Evolutionary conservation across 2,888 invertebrate genomes (phyloP), one percentile per base, ranked within the genome.

Genomic region (Abrostola tripartita): DNA sequence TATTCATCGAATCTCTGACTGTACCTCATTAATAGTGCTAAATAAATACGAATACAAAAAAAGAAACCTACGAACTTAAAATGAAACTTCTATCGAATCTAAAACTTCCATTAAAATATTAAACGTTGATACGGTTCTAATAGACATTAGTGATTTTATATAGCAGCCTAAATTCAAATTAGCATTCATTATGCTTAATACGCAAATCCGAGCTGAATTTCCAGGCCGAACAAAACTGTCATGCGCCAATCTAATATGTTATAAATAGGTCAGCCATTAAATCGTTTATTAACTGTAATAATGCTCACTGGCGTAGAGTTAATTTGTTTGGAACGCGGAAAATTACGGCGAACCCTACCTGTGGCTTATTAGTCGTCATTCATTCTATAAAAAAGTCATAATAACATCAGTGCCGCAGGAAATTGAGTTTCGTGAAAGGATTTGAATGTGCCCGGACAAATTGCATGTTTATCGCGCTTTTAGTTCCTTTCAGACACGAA

Each of bases 261-360:
- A 82, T 83, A 85, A 84, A 81, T 85, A 85, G 85, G 83, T 84
- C 85, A 83, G 76, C 82, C 82, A 84, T 87, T 82, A 83, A 86
- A 85, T 83, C 81, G 85, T 84, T 85, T 85, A 84, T 85, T 85
- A 84, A 84, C 83, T 84, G 85, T 85, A 85, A 84, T 86, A 86
- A 85, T 87, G 86, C 81, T 85, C 81, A 84, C 68, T 82, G 85
- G 84, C 81, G 80, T 77, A 83, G 76, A 77, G 84, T 86, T 85
- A 86, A 87, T 87, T 85, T 85, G 85, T 86, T 84, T 84, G 82
- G 79, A 79, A 81, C 82, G 81, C 79, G 81, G 85, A 81, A 86
- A 87, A 85, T 86, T 85, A 76, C 63, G 58, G 64, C 71, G 75
- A 81, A 75, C 81, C 74, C 78, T 79, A 81, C 79, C 81, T 77